Percentiles rank a stretch among this genome's conserved stretches.
phyloP scores from a whole-genome alignment of 2,113 vertebrate species.

The Barbus barbus region DNA sequence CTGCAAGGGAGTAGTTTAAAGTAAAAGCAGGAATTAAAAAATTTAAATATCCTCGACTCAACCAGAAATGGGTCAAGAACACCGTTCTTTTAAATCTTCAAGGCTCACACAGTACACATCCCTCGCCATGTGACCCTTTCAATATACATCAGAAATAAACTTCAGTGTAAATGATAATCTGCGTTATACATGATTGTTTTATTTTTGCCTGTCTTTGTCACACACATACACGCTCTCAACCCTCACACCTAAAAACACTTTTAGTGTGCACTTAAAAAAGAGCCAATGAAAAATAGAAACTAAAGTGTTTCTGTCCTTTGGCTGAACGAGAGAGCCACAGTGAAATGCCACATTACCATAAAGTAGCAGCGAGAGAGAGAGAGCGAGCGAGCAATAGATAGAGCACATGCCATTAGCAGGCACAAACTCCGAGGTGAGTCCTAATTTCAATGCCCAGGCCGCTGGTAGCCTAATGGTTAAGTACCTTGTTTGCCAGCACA shows the following conservation, averaged over 20 bases:
- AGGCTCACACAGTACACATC: background rate
- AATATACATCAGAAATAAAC: background rate
- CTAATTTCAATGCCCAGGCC: slow-evolving; percentile 8
- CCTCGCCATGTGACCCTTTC: background rate
- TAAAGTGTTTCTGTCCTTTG: slow-evolving; percentile 39
- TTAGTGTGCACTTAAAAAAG: slow-evolving; percentile 30
- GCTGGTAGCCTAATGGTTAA: slow-evolving; percentile 16
- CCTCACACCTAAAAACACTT: slow-evolving; percentile 10
- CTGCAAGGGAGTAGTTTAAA: slow-evolving; percentile 5
- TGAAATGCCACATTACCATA: slow-evolving; percentile 81
- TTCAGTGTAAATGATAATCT: background rate
- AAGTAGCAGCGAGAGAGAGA: slow-evolving; percentile 33
- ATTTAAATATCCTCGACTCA: slow-evolving; percentile 20
- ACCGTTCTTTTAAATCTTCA: background rate
- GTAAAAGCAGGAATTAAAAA: slow-evolving; percentile 29
- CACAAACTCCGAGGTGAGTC: background rate
- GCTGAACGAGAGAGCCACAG: slow-evolving; percentile 33
- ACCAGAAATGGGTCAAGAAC: slow-evolving; percentile 26
- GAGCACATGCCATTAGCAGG: slow-evolving; percentile 52
- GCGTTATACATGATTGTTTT: background rate
- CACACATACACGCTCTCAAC: background rate
- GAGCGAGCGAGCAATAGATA: slow-evolving; percentile 57
- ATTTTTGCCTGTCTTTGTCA: background rate
- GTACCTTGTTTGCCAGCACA: slow-evolving; percentile 20
- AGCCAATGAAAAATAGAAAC: slow-evolving; percentile 32